Evolutionary conservation across 2,797 vertebrate genomes (phyloP), one percentile per base, ranked within the genome.

Genomic region (Coilia nasus): DNA sequence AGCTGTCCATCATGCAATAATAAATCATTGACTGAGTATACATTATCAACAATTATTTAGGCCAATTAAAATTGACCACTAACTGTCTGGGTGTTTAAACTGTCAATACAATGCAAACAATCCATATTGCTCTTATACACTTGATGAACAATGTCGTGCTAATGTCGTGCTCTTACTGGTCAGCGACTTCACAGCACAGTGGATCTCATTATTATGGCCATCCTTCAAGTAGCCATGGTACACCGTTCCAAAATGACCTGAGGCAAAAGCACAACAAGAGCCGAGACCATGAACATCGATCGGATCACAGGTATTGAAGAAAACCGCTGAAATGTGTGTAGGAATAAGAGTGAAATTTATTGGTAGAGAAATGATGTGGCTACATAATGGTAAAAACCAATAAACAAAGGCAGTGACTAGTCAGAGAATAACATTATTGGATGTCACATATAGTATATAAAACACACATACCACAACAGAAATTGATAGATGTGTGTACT

Each of bases 201-300:
- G 97, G 80, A 96, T 93, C 64, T 95, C 94, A 85, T 94, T 95
- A 88, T 95, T 93, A 83, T 93, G 93, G 0, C 95, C 92, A 47
- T 98, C 97, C 0, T 31, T 95, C 85, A 98, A 96, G 89, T 96
- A 97, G 82, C 98, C 98, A 0, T 99, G 98, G 93, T 98, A 99
- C 89, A 99, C 98, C 0, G 97, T 97, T 82, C 98, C 98, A 85
- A 99, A 99, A 88, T 99, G 97, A 62, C 98, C 98, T 99, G 89
- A 15, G 83, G 86, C 7, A 54, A 75, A 7, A 83, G 83, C 31
- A 1, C 41, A 83, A 78, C 62, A 81, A 31, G 3, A 31, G 11
- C 17, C 57, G 21, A 21, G 1, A 17, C 19, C 21, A 19, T 54
- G 7, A 54, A 14, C 17, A 21, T 59, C 19, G 19, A 11, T 59